Conservation (phyloP, 1,140 invertebrate species). For the Neoseiulus cucumeris region DNA sequence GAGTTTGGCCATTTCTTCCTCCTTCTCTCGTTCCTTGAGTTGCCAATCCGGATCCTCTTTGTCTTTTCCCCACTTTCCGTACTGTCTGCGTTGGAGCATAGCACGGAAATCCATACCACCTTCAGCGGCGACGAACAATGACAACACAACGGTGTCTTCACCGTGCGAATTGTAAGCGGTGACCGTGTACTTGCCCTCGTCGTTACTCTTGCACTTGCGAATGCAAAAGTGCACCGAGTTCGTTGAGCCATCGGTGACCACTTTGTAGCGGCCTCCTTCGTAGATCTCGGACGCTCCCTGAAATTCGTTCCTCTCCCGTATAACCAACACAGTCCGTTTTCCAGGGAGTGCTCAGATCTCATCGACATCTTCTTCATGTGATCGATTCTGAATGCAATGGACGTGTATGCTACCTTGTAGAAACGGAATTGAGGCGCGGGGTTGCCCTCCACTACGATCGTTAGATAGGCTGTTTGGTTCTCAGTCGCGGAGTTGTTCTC, state of each 20-base stretch:
- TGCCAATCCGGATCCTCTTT: slow-evolving; percentile 37
- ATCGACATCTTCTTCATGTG: too few species aligned
- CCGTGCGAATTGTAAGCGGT: slow-evolving; percentile 79
- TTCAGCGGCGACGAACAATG: slow-evolving; percentile 84
- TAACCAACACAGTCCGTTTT: too few species aligned
- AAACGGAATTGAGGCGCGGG: slow-evolving; percentile 86
- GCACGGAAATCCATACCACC: slow-evolving; percentile 96
- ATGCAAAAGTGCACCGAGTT: slow-evolving; percentile 81
- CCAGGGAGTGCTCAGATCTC: too few species aligned
- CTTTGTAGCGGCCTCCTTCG: slow-evolving; percentile 77
- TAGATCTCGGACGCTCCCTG: slow-evolving; percentile 43
- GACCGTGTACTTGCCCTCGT: slow-evolving; percentile 91
- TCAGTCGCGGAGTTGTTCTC: slow-evolving; percentile 77
- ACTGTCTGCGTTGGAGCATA: slow-evolving; percentile 86
- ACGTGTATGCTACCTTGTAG: slow-evolving; percentile 57
- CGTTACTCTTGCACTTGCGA: slow-evolving; percentile 80
- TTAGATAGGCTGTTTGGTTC: slow-evolving; percentile 62
- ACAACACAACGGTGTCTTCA: slow-evolving; percentile 80
- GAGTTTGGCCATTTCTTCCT: neutral
- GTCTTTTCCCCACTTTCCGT: slow-evolving; percentile 74
- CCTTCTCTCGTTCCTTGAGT: neutral
- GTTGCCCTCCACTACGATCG: slow-evolving; percentile 67
- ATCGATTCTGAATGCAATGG: too few species aligned
- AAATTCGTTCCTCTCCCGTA: too few species aligned
- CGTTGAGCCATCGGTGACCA: slow-evolving; percentile 64